A percentile compares a stretch with the other conserved stretches of the same genome.
Evolutionary conservation across 2,113 vertebrate genomes (phyloP).

Genomic region (Oreochromis aureus): DNA sequence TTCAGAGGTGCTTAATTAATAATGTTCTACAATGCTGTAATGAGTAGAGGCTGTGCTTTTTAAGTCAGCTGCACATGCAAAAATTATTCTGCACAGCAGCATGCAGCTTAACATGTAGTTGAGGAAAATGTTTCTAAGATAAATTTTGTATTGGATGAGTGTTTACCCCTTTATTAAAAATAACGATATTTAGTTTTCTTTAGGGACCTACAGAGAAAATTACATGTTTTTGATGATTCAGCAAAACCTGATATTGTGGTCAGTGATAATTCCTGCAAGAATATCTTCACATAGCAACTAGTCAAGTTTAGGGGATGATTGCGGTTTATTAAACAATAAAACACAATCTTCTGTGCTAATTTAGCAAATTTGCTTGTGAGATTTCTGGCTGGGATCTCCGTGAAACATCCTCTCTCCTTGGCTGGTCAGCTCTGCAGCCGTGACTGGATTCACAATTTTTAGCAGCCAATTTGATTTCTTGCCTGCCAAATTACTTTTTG

Average conservation of each 20-base stretch:
- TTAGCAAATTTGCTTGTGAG: background rate
- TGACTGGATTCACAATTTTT: slow-evolving; percentile 11
- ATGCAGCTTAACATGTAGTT: background rate
- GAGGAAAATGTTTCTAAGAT: background rate
- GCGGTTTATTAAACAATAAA: background rate
- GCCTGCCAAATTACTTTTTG: slow-evolving; percentile 29
- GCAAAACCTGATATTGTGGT: background rate
- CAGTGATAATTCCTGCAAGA: background rate
- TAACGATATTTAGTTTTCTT: background rate
- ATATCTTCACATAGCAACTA: background rate
- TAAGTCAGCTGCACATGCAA: background rate
- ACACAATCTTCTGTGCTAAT: background rate
- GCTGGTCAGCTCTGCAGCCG: slow-evolving; percentile 10
- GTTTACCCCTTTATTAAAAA: background rate
- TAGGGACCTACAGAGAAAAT: background rate
- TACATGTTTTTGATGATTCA: background rate
- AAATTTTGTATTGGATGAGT: background rate
- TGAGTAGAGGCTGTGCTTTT: background rate
- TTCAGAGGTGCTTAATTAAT: background rate
- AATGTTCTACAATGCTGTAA: background rate
- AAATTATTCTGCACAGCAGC: background rate
- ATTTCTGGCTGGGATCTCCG: background rate
- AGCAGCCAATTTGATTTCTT: slow-evolving; percentile 17
- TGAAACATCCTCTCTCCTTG: slow-evolving; percentile 11
- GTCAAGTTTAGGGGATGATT: background rate